Percentiles rank a stretch among this genome's conserved stretches.
These are phyloP conservation scores for Rhinogobius similis DNA, from an alignment of 2,113 vertebrate species.

Conservation along the genomic window DNA sequence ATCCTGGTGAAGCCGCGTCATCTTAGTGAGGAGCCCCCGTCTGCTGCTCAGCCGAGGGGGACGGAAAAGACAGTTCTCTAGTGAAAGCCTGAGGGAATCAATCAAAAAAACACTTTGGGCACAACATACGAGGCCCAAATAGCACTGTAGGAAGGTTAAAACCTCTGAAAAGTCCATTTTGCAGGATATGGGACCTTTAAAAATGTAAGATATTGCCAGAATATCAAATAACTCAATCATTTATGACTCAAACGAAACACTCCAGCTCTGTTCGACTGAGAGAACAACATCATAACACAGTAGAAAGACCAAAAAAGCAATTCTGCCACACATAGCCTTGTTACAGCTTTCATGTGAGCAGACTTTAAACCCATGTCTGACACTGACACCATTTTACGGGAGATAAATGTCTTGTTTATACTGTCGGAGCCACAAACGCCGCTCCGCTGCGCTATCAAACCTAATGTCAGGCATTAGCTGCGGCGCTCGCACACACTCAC, in stretches of 20 bases:
- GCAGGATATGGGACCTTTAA: too few relatives aligned
- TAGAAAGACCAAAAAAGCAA: background rate
- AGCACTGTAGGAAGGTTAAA: too few relatives aligned
- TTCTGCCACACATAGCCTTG: background rate
- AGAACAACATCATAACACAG: background rate
- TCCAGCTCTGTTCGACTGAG: background rate
- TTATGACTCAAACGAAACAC: background rate
- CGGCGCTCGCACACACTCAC: background rate
- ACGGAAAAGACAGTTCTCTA: too few relatives aligned
- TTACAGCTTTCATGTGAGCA: background rate
- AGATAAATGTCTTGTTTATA: slow-evolving; percentile 10
- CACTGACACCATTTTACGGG: background rate
- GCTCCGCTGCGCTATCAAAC: background rate
- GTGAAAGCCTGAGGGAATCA: too few relatives aligned
- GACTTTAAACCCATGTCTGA: background rate
- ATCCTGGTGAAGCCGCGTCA: too few relatives aligned
- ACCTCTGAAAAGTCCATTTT: too few relatives aligned
- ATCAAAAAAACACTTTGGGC: too few relatives aligned
- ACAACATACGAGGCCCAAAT: too few relatives aligned
- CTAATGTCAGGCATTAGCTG: background rate
- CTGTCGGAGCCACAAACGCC: background rate
- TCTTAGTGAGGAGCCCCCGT: too few relatives aligned
- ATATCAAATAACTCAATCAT: background rate
- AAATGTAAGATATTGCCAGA: too few relatives aligned
- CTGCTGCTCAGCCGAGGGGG: too few relatives aligned